Evolutionary conservation across 1,140 invertebrate species (phyloP), one percentile per base, ranked within the genome.

Genomic region (Drosophila albomicans): DNA sequence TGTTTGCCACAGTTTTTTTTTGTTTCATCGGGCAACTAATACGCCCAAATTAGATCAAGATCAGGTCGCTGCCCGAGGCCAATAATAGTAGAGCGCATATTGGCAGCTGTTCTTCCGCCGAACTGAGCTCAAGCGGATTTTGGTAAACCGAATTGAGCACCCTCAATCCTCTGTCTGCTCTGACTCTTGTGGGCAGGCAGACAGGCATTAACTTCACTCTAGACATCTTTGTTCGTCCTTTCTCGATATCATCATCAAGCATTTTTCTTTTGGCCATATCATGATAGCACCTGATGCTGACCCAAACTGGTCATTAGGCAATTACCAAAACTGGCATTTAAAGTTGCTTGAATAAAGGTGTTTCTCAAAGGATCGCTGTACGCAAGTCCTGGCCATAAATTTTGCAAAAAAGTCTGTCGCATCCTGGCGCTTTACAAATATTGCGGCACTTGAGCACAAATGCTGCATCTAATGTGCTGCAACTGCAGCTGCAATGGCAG

Each of bases 31-130:
- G 72, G 78, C 77, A 89, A 88, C 84, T 88, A 88, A 89, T 88
- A 88, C 84, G 81, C 84, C 84, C 75, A 88, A 88, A 88, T 88
- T 88, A 89, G 84, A 88, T 88, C 85, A 61, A 84, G 82, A 87
- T 87, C 82, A 58, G 41, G 41, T 43, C 41, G 41, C 41, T 13
- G 77, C 78, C 59, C 54, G 65, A 35, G 75, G 75, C 70, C 49
- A 65, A 25, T 70, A 78, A 78, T 78, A 78, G 74, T 69, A 25
- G 20, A 25, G 46, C 13, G 16, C 57, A 30, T 49, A 30, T 84
- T 74, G 87, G 84, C 80, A 89, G 84, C 82, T 87, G 76, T 64
- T 66, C 81, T 76, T 75, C 67, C 45, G 35, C 59, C 61, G 72
- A 70, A 75, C 58, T 65, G 46, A 51, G 52, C 65, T 52, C 20